Percentiles rank a stretch among this genome's conserved stretches.
phyloP scores from a whole-genome alignment of 2,888 invertebrate genomes.

The Tiphia femorata region DNA sequence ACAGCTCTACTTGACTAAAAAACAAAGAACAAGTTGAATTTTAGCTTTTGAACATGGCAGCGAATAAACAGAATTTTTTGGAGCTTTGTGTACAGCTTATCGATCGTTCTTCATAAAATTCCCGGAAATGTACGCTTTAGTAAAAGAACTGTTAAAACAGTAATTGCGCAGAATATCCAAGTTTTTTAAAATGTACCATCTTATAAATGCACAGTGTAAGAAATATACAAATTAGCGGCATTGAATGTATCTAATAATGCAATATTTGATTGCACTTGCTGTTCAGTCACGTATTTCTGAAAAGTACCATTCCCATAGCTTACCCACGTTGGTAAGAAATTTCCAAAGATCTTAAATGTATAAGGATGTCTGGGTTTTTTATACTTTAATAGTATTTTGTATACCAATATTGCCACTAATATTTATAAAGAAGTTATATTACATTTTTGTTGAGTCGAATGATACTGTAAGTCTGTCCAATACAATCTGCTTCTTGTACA shows the following conservation, averaged over 20 bases:
- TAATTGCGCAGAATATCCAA: constrained; percentile 21
- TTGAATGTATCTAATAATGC: constrained; percentile 28
- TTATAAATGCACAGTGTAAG: constrained; percentile 42
- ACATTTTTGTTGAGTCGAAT: constrained; percentile 37
- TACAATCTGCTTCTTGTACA: too few relatives aligned
- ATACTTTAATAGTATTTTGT: constrained; percentile 43
- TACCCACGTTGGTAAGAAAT: constrained; percentile 18
- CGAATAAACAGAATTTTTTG: too few relatives aligned
- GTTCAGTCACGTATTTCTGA: neutral
- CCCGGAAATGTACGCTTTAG: neutral
- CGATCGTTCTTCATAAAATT: neutral
- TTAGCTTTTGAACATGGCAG: too few relatives aligned
- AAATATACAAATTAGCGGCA: constrained; percentile 41
- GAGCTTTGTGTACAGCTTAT: too few relatives aligned
- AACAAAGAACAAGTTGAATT: too few relatives aligned
- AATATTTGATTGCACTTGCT: constrained; percentile 10
- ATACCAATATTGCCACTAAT: constrained; percentile 50
- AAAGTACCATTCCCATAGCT: constrained; percentile 5
- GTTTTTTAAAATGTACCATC: constrained; percentile 30
- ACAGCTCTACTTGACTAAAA: too few relatives aligned
- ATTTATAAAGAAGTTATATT: constrained; percentile 46
- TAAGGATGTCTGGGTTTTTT: constrained; percentile 30
- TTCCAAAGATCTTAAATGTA: constrained; percentile 41
- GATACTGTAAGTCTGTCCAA: constrained; percentile 35
- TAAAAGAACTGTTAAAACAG: constrained; percentile 22